Evolutionary conservation across 2,797 vertebrate species (phyloP), one percentile per base, ranked within the genome.

Genomic region (Florisuga fusca): DNA sequence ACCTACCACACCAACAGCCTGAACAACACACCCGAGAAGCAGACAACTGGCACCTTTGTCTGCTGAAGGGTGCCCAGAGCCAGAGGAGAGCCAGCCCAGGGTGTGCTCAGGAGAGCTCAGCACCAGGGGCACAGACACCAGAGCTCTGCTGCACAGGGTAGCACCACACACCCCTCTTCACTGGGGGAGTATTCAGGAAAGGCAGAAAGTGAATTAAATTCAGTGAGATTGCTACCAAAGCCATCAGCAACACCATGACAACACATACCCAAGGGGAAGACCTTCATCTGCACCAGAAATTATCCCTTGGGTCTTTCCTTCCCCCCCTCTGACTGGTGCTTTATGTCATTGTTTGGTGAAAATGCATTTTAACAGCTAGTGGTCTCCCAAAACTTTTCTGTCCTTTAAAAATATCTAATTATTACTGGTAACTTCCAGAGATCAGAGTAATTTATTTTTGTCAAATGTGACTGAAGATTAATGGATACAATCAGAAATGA

Each of bases 401-500:
- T 94, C 93, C 92, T 97, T 85, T 96, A 98, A 33, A 33, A n/a
- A 17, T 19, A 94, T 88, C 93, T 96, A 97, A 98, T 98, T 97
- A 97, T 97, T 97, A 96, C 78, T 87, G 78, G 94, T 97, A 97
- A 97, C 97, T 98, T 97, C 95, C 94, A 98, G 98, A 98, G 97
- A 98, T 97, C 98, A 98, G 93, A 97, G 98, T 95, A 96, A 98
- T 98, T 98, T 96, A 96, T 98, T 98, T 97, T 97, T 97, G 98
- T 98, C 97, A 94, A 93, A 97, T 95, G 97, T 98, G 97, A 98
- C 97, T 97, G 96, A 97, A 98, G 98, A 98, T 98, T 97, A 98
- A 98, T 98, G 97, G 97, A 96, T 94, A 98, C 95, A 96, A 98
- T 98, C 98, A 98, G 96, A 95, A 98, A 98, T 97, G 94, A 98